Evolutionary conservation across 1,140 invertebrate species (phyloP).

Genomic region (Meloidogyne exigua): DNA sequence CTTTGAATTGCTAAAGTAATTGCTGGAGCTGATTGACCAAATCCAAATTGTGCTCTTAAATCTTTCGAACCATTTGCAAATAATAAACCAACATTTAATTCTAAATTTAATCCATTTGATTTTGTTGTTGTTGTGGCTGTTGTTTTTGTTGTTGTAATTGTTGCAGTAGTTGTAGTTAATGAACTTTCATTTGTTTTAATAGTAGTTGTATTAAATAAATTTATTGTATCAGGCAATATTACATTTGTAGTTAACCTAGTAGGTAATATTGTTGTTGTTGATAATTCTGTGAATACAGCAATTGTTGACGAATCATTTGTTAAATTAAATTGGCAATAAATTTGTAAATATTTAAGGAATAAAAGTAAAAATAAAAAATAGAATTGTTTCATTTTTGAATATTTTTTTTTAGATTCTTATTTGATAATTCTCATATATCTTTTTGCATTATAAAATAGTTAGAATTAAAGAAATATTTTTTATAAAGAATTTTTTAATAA

Average conservation of each 20-base stretch:
- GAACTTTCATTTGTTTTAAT: neutral
- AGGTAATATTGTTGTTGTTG: neutral
- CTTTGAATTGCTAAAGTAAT: constrained; percentile 31
- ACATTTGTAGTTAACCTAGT: neutral
- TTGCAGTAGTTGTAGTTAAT: neutral
- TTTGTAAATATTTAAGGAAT: neutral
- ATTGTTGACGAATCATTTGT: constrained; percentile 3
- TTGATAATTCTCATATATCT: no score
- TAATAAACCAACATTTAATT: constrained; percentile 30
- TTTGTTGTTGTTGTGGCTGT: neutral
- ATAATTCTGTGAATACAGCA: neutral
- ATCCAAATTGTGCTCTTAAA: constrained; percentile 33
- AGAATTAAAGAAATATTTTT: no score
- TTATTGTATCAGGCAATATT: neutral
- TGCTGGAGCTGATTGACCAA: constrained; percentile 42
- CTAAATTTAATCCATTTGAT: neutral
- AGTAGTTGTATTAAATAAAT: neutral
- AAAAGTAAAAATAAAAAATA: neutral
- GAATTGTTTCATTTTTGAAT: neutral
- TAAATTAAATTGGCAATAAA: constrained; percentile 3
- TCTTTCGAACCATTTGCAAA: constrained; percentile 31
- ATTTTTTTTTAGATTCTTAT: no score
- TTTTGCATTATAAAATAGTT: no score
- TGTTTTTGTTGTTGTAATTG: neutral
- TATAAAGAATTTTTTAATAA: no score